These are phyloP conservation scores for Drosophila saltans DNA, from an alignment of 1,140 invertebrate genomes.

Conservation along the genomic window DNA sequence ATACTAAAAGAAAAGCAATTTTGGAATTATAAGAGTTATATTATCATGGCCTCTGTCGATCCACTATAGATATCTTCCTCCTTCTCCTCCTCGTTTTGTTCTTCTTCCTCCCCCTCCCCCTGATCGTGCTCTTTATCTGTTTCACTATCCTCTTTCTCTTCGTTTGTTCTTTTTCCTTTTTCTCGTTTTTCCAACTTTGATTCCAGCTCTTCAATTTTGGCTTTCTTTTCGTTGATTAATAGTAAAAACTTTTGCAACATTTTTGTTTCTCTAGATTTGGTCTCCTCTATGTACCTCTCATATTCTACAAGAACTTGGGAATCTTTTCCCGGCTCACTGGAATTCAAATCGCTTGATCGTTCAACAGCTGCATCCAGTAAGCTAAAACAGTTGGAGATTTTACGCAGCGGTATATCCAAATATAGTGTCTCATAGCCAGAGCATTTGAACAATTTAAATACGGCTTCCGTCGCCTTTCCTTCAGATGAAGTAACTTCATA, in stretches of 20 bases:
- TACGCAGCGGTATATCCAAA: slow-evolving; percentile 43
- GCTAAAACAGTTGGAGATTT: slow-evolving; percentile 44
- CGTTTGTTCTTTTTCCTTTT: background rate
- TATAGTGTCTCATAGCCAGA: slow-evolving; percentile 61
- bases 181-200: slow-evolving; percentile 26
- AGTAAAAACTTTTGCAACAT: slow-evolving; percentile 56
- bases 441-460: slow-evolving; percentile 63
- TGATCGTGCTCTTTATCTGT: slow-evolving; percentile 16
- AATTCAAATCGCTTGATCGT: background rate
- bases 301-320: slow-evolving; percentile 38
- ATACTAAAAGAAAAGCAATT: slow-evolving; percentile 21
- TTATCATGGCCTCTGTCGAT: slow-evolving; percentile 44
- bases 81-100: slow-evolving; percentile 5
- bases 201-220: slow-evolving; percentile 49
- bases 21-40: slow-evolving; percentile 1
- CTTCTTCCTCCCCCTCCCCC: slow-evolving; percentile 26
- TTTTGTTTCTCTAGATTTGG: slow-evolving; percentile 29
- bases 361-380: slow-evolving; percentile 60
- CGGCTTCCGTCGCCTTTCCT: slow-evolving; percentile 16
- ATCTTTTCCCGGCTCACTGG: background rate
- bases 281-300: slow-evolving; percentile 42
- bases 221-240: slow-evolving; percentile 60
- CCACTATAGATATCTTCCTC: slow-evolving; percentile 36
- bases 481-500: slow-evolving; percentile 38
- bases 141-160: slow-evolving; percentile 6